phyloP scores from a whole-genome alignment of 2,797 vertebrate species.

The Mormyrus hasselquistii region DNA sequence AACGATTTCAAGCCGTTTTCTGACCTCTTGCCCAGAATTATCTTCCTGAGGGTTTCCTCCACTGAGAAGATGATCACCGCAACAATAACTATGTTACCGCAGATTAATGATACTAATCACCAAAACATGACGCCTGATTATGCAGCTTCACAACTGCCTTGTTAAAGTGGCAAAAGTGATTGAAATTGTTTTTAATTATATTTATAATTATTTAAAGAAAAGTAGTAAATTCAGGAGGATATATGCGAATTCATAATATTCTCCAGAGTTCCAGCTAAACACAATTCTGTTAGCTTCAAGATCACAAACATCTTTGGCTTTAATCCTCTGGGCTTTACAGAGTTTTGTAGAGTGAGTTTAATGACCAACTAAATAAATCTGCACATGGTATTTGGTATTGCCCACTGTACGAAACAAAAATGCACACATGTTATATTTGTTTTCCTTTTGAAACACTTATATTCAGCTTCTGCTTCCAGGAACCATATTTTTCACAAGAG shows the following conservation, averaged over 20 bases:
- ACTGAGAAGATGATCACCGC: not conserved
- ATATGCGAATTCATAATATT: not conserved
- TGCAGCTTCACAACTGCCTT: not conserved
- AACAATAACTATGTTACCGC: not conserved
- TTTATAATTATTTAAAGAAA: not conserved
- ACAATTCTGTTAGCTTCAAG: not conserved
- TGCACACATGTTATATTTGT: not conserved
- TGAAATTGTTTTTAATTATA: not conserved
- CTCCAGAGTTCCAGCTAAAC: not conserved
- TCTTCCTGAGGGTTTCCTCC: not conserved
- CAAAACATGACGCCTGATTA: not conserved
- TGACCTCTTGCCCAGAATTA: not conserved
- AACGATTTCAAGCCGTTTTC: not conserved
- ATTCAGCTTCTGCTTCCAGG: not conserved
- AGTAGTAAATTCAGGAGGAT: not conserved
- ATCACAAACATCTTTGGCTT: not conserved
- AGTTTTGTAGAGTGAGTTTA: not conserved
- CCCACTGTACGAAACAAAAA: not conserved
- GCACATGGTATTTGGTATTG: not conserved
- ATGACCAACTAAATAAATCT: not conserved
- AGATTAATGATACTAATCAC: not conserved
- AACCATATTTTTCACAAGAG: not conserved
- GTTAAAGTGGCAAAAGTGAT: not conserved
- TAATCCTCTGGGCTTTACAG: not conserved
- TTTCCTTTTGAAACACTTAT: not conserved